Conservation (phyloP, 2,888 invertebrate species). For the Torymus texanus region DNA sequence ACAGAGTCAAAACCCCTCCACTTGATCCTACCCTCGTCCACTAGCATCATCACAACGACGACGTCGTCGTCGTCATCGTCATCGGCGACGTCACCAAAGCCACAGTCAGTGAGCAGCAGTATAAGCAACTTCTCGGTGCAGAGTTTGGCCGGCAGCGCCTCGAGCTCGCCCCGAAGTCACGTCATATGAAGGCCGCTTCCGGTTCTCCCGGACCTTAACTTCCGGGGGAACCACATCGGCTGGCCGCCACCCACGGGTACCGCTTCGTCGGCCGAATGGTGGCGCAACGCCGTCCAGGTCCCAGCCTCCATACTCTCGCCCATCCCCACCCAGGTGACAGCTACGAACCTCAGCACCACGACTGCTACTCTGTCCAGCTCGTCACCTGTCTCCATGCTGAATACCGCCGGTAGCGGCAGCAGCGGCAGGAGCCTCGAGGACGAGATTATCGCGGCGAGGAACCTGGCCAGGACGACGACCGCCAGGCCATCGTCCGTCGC, state of each 20-base stretch:
- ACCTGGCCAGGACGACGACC: constrained; percentile 35
- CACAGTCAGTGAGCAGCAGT: constrained; percentile 44
- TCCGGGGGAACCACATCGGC: constrained; percentile 77
- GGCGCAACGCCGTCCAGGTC: constrained; percentile 44
- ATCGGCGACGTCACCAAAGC: constrained; percentile 55
- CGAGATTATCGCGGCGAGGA: constrained; percentile 16
- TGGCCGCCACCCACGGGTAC: constrained; percentile 75
- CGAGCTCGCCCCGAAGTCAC: constrained; percentile 76
- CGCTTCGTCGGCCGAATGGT: constrained; percentile 68
- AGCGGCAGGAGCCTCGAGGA: constrained; percentile 35
- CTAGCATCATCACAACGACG: constrained; percentile 27
- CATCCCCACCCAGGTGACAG: constrained; percentile 68
- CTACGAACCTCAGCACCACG: constrained; percentile 69
- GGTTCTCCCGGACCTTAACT: constrained; percentile 82
- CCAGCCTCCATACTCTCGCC: constrained; percentile 62
- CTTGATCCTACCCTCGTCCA: constrained; percentile 53
- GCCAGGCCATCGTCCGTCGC: constrained; percentile 60
- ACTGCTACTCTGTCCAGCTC: constrained; percentile 64
- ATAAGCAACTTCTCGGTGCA: constrained; percentile 71
- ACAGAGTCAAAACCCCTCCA: constrained; percentile 56
- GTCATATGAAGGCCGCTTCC: constrained; percentile 91
- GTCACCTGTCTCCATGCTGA: constrained; percentile 44
- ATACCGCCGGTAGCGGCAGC: background rate
- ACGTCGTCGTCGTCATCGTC: constrained; percentile 53
- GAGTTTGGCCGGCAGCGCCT: constrained; percentile 69